Evolutionary conservation across 2,797 vertebrate species (phyloP).

Genomic region (Enteromius mattozi): DNA sequence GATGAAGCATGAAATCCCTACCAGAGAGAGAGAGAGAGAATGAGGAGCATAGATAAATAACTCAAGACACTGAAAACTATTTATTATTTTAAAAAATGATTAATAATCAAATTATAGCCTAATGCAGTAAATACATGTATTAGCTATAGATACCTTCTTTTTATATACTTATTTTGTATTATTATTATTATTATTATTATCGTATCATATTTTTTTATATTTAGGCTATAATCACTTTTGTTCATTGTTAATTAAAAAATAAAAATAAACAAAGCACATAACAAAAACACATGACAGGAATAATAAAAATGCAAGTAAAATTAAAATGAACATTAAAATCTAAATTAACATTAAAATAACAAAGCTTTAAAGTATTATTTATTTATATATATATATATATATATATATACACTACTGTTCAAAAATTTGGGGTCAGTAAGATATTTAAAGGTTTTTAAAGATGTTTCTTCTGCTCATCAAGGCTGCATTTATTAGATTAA

Average conservation of each 20-base stretch:
- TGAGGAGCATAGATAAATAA: not conserved
- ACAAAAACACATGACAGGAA: no score
- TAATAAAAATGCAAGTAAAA: no score
- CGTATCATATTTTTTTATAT: no score
- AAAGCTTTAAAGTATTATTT: no score
- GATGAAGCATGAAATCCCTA: slow-evolving; percentile 36
- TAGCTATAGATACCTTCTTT: not conserved
- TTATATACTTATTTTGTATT: not conserved
- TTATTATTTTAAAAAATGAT: not conserved
- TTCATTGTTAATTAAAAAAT: not conserved
- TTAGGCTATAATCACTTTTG: not conserved
- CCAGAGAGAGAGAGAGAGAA: not conserved
- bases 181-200: not conserved
- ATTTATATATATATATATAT: no score
- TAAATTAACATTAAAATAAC: not conserved
- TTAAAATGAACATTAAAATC: no score
- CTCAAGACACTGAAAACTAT: not conserved
- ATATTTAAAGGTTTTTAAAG: no score
- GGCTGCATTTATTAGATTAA: no score
- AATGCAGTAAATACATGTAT: not conserved
- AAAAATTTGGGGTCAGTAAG: no score
- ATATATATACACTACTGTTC: no score
- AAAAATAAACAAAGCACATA: not conserved
- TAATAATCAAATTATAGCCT: not conserved
- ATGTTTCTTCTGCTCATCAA: no score